Evolutionary conservation across 23 tunicate genomes (phyloP), one percentile per base, ranked within the genome.

Genomic region (Corella eumyota): DNA sequence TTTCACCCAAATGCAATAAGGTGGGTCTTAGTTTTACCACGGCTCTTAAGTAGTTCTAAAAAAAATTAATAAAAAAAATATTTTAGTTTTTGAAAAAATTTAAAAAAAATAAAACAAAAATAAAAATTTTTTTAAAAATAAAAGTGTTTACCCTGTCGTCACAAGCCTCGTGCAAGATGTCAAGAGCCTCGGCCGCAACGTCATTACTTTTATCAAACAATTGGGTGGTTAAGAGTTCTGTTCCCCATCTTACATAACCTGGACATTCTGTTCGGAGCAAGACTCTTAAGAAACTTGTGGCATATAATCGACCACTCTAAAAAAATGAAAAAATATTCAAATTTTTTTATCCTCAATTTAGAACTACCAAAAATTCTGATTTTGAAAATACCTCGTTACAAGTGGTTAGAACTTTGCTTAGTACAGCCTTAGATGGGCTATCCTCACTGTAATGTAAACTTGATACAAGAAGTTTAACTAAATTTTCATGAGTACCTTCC

Each of bases 351-450:
- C 15, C 11, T 11, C 15, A 11, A 44, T 44, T 44, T 44, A 44
- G n/a, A n/a, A n/a, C n/a, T n/a, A n/a, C n/a, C n/a, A n/a, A n/a
- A n/a, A n/a, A n/a, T n/a, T n/a, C n/a, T n/a, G n/a, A n/a, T n/a
- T n/a, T n/a, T n/a, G n/a, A n/a, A n/a, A n/a, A 30, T 62, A 78
- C 88, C 65, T 85, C 95, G 64, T 72, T 77, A 48, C 95, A 77
- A 24, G 62, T 59, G 19, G 69, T 72, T 13, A 85, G 68, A 19
- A 77, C 71, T 51, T 77, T 71, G 30, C 56, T 71, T 45, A 85
- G 49, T 35, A 85, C 82, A 15, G 48, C 51, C 7, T 64, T 56
- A 7, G 78, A 55, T 17, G 68, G 70, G 53, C 79, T 72, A 45
- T 85, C 77, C n/a, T 64, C 65, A 20, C 51, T 45, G 58, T 77